Evolutionary conservation across 2,888 invertebrate species (phyloP), one percentile per base, ranked within the genome.

Genomic region (Tuta absoluta): DNA sequence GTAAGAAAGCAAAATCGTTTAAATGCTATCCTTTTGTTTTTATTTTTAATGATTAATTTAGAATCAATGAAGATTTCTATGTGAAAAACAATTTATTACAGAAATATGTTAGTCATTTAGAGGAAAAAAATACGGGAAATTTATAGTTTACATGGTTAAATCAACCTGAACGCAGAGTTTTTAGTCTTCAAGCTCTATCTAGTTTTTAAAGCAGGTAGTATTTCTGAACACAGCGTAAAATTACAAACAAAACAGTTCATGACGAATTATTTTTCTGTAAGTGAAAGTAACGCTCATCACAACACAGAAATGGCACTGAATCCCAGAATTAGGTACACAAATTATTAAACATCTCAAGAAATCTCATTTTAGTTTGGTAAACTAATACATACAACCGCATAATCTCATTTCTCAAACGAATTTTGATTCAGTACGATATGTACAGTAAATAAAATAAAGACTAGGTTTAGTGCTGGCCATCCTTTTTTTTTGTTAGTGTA

Each of bases 271-370:
- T 62, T 64, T 58, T 64, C 51, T 60, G 59, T 61, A 69, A 64
- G 68, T 66, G 63, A 68, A 64, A 70, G 66, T 71, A 68, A 75
- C 71, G 75, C 67, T 67, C 71, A 75, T 78, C 77, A 80, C 77
- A 77, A 83, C 80, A 79, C 74, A 75, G 79, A 78, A 84, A 87
- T 87, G 87, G 87, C 87, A 87, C 86, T 82, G 79, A 76, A 81
- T 79, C 79, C 79, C 76, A 79, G 71, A 80, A 72, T 75, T 75
- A 76, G 73, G 71, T 71, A 71, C 24, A 65, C 45, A 63, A 64
- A 49, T 62, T 64, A 65, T 68, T 61, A 67, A 24, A 65, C 65
- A 68, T 67, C 63, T 68, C 68, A 70, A 75, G 65, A 69, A 76
- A 74, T 77, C 69, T 75, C 72, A 73, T 71, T 33, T 33, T 69